Evolutionary conservation across 2,113 vertebrate genomes (phyloP), one percentile per base, ranked within the genome.

Genomic region (Orthonyx spaldingii): DNA sequence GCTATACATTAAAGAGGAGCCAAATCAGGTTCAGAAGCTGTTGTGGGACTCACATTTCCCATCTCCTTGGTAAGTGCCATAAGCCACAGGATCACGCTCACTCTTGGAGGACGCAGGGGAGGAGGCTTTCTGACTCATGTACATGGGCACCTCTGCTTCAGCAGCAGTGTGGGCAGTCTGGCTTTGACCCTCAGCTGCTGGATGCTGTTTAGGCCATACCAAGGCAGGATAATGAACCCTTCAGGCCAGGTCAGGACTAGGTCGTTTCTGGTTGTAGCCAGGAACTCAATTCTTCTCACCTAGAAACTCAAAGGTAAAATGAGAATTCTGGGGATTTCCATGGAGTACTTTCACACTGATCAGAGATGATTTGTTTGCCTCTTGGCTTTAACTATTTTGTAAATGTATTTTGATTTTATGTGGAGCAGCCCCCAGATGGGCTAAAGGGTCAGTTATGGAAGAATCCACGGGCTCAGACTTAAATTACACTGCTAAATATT

Each of bases 1-100:
- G 64, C 76, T 78, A 1, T 78, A 33, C 64, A 44, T 83, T 95
- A 60, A 78, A 80, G 33, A 92, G 91, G 60, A 96, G 89, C 56
- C 0, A 0, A 92, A 32, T 69, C 74, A 74, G 56, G 70, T 81
- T 59, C 76, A 81, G 83, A 78, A 81, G 69, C 35, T 11, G 11
- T 23, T 84, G 37, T 71, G 64, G 65, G 52, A 63, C 74, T 93
- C 64, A 13, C 0, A 2, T 90, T 93, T 95, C 80, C 47, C 77
- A 47, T 86, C 39, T 55, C 35, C 78, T 50, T 47, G 60, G 35
- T 70, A 47, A 81, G 68, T 84, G 89, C 52, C 33, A 10, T 70
- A 28, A 90, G 55, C 41, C 69, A 49, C 30, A 47, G 59, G 44
- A 35, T 92, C 55, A 35, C 7, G 6, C 68, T 92, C 39, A 27